Conservation (phyloP, 2,113 vertebrate species). For the Jaculus jaculus region DNA sequence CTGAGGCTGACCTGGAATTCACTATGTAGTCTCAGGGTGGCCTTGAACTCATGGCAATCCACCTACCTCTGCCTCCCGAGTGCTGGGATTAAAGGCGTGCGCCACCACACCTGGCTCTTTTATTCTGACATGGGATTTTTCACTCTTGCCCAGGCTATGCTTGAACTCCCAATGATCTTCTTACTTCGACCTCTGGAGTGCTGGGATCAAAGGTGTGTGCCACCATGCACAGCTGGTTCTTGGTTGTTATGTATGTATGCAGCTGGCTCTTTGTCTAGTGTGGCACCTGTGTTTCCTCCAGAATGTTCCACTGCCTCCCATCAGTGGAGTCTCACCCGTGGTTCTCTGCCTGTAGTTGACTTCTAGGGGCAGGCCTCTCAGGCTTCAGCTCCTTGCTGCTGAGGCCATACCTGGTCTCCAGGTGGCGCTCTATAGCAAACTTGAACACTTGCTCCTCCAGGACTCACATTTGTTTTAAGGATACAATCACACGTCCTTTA, state of each 20-base stretch:
- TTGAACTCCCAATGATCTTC: no score
- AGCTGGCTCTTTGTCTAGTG: background rate
- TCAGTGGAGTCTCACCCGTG: rapidly evolving
- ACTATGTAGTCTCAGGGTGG: no score
- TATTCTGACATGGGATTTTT: no score
- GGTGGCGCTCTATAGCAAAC: slow-evolving; percentile 32
- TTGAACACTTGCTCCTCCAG: rapidly evolving
- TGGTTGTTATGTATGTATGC: background rate
- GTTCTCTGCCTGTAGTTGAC: background rate
- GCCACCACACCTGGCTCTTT: no score
- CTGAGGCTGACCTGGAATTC: no score
- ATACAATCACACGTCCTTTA: background rate
- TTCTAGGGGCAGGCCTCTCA: rapidly evolving
- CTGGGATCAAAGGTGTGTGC: no score
- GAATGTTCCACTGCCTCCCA: background rate
- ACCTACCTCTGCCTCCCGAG: no score
- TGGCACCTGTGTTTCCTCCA: background rate
- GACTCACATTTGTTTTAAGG: background rate
- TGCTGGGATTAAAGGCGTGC: no score
- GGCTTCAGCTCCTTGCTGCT: background rate
- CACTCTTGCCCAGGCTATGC: no score
- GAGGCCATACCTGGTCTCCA: background rate
- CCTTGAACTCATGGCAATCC: no score
- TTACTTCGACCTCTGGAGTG: no score
- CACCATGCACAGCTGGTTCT: no score